These are phyloP conservation scores for Lipotes vexillifer DNA, from an alignment of 2,113 vertebrate species.

Conservation along the genomic window DNA sequence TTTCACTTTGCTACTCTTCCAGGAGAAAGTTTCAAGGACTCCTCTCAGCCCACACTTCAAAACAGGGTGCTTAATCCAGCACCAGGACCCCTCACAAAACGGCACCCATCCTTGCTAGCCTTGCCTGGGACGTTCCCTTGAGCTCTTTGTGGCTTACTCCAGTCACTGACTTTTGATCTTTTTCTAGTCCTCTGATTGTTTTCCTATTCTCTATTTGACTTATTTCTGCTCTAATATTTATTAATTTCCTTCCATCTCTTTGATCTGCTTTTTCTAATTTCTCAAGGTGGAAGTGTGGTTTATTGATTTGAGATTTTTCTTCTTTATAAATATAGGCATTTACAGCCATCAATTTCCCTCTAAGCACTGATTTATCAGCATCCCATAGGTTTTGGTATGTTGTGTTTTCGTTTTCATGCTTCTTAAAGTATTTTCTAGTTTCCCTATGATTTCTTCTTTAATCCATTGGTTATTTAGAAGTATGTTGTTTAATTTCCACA, in stretches of 20 bases:
- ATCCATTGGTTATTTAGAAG: neutral
- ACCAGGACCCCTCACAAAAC: neutral
- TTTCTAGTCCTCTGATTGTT: neutral
- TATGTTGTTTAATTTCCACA: neutral
- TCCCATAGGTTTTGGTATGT: neutral
- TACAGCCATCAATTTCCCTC: neutral
- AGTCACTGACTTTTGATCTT: neutral
- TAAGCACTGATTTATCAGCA: neutral
- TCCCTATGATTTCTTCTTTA: neutral
- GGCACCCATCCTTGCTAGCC: neutral
- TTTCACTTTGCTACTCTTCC: neutral
- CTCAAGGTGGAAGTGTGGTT: neutral
- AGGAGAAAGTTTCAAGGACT: neutral
- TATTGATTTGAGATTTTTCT: neutral
- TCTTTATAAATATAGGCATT: neutral
- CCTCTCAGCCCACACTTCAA: neutral
- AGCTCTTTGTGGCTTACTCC: neutral
- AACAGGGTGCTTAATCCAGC: neutral
- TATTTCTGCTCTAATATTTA: neutral
- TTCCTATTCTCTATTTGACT: neutral
- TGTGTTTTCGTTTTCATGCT: neutral
- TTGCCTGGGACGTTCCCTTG: neutral
- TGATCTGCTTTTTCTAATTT: neutral
- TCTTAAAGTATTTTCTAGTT: conserved; percentile 8
- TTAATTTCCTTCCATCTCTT: conserved; percentile 11